A percentile compares a stretch with the other conserved stretches of the same genome.
Evolutionary conservation across 2,888 invertebrate species (phyloP).

Genomic region (Brenthis hecate): DNA sequence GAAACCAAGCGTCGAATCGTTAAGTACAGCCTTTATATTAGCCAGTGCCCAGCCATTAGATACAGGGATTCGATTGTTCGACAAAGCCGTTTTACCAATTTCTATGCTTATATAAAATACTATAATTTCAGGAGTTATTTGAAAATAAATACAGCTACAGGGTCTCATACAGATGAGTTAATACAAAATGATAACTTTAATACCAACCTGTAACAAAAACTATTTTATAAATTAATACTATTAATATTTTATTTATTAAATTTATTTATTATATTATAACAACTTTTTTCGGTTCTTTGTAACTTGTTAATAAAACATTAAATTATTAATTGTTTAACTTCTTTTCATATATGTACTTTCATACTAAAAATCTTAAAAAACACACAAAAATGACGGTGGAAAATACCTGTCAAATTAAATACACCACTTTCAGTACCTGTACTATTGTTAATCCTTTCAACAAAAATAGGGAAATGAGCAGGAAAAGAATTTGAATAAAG

Average conservation of each 20-base stretch:
- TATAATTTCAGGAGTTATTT: background rate
- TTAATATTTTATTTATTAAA: too few relatives aligned
- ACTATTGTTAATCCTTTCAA: constrained; percentile 76
- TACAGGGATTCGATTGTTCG: constrained; percentile 13
- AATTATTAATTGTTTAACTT: too few relatives aligned
- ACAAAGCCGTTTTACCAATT: constrained; percentile 7
- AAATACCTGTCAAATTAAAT: constrained; percentile 21
- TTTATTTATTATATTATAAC: too few relatives aligned
- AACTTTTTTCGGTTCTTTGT: too few relatives aligned
- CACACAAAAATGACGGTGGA: background rate
- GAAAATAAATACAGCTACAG: too few relatives aligned
- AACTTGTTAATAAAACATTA: too few relatives aligned
- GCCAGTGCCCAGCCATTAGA: constrained; percentile 13
- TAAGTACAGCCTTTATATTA: constrained; percentile 15
- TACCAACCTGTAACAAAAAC: too few relatives aligned
- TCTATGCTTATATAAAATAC: background rate
- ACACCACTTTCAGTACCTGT: constrained; percentile 54
- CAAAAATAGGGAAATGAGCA: constrained; percentile 76
- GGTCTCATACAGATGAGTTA: too few relatives aligned
- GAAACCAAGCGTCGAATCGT: constrained; percentile 9
- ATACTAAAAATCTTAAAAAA: too few relatives aligned
- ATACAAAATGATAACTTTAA: too few relatives aligned
- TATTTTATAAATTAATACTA: too few relatives aligned
- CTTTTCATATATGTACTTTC: too few relatives aligned
- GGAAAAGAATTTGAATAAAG: constrained; percentile 70